Conservation (phyloP, 2,797 vertebrate species). For the Propithecus deckenii region DNA sequence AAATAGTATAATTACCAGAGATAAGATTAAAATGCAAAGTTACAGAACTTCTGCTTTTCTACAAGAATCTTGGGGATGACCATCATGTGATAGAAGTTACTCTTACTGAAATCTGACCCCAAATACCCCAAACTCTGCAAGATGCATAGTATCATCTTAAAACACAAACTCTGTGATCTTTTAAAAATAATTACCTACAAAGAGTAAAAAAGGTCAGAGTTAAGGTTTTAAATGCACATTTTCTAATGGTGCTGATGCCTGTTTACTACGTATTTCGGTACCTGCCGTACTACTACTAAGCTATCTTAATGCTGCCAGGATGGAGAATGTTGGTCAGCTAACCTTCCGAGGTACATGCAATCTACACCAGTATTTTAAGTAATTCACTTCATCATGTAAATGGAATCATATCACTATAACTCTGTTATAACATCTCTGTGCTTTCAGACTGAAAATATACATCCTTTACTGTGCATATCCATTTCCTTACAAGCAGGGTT, state of each 20-base stretch:
- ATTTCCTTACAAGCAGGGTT: constrained; percentile 62
- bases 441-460: constrained; percentile 48
- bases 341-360: not conserved
- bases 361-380: not conserved
- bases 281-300: not conserved
- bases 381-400: constrained; percentile 3
- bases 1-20: constrained; percentile 81
- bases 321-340: constrained; percentile 47
- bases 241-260: not conserved
- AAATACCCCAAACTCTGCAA: constrained; percentile 69
- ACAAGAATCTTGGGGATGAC: constrained; percentile 80
- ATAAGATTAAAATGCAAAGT: constrained; percentile 80
- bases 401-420: constrained; percentile 35
- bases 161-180: constrained; percentile 8
- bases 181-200: not conserved
- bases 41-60: constrained; percentile 61
- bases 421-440: constrained; percentile 62
- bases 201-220: not conserved
- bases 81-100: constrained; percentile 75
- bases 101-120: constrained; percentile 78
- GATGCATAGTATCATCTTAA: not conserved
- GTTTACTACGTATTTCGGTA: not conserved
- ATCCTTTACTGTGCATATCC: not conserved
- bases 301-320: not conserved
- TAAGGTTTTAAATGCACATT: not conserved